Evolutionary conservation across 2,113 vertebrate species (phyloP).

Genomic region (Entosphenus tridentatus): DNA sequence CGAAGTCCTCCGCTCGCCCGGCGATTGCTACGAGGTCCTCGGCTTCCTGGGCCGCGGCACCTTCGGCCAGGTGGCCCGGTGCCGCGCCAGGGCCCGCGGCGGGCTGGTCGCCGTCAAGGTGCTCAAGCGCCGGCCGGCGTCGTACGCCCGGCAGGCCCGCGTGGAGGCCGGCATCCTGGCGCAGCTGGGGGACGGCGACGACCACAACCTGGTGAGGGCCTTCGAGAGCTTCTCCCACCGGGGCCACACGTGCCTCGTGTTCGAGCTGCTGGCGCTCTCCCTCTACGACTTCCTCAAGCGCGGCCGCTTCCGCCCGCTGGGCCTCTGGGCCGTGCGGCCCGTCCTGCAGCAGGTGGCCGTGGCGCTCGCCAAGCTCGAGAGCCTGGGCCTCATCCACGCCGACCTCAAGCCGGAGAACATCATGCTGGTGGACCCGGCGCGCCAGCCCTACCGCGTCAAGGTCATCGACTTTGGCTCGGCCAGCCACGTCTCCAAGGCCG

Average conservation of each 20-base stretch:
- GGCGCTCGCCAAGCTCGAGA: slow-evolving; percentile 91
- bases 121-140: slow-evolving; percentile 77
- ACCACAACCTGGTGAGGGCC: slow-evolving; percentile 86
- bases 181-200: slow-evolving; percentile 70
- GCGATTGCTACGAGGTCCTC: slow-evolving; percentile 90
- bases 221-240: slow-evolving; percentile 96
- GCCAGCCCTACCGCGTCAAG: slow-evolving; percentile 91
- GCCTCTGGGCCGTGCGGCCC: slow-evolving; percentile 86
- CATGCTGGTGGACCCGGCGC: slow-evolving; percentile 93
- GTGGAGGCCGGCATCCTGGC: slow-evolving; percentile 95
- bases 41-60: slow-evolving; percentile 93
- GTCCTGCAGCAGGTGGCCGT: slow-evolving; percentile 94
- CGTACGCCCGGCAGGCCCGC: slow-evolving; percentile 83
- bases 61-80: slow-evolving; percentile 94
- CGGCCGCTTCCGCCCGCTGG: slow-evolving; percentile 94
- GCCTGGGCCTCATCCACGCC: slow-evolving; percentile 92
- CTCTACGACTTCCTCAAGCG: slow-evolving; percentile 96
- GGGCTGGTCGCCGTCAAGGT: slow-evolving; percentile 94
- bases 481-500: slow-evolving; percentile 95
- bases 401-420: slow-evolving; percentile 99
- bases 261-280: slow-evolving; percentile 98
- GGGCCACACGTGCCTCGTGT: slow-evolving; percentile 88
- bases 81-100: slow-evolving; percentile 84
- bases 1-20: slow-evolving; percentile 78
- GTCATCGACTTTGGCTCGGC: slow-evolving; percentile 98